phyloP scores from a whole-genome alignment of 2,888 invertebrate species.

The Tinea semifulvella region DNA sequence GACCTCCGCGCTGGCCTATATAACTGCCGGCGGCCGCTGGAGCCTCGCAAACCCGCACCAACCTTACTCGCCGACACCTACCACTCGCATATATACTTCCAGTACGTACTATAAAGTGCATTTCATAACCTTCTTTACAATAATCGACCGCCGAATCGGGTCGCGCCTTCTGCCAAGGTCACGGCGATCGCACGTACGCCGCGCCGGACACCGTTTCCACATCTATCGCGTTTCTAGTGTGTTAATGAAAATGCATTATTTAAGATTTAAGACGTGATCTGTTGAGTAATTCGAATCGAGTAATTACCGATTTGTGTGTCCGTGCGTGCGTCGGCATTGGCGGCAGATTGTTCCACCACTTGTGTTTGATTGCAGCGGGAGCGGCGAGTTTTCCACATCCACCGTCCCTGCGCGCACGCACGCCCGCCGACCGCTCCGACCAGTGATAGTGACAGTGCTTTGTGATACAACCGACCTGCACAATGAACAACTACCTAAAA shows the following conservation, averaged over 20 bases:
- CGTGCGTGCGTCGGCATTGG: conserved; percentile 11
- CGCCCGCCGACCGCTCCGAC: background rate
- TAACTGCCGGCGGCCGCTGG: background rate
- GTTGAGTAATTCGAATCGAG: conserved; percentile 9
- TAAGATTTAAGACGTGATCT: conserved; percentile 10
- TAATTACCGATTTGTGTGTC: conserved; percentile 5
- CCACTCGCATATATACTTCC: background rate
- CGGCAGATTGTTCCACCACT: conserved; percentile 7
- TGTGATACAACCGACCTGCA: conserved; percentile 1
- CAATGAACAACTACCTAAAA: conserved; percentile 1
- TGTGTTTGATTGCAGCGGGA: conserved; percentile 13
- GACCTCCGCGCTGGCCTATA: conserved; percentile 12
- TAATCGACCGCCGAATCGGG: conserved; percentile 8
- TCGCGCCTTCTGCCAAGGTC: conserved; percentile 12
- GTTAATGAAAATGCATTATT: conserved; percentile 5
- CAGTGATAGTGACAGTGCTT: conserved; percentile 13
- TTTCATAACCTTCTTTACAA: conserved; percentile 7
- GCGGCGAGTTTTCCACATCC: conserved; percentile 10
- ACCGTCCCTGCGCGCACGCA: conserved; percentile 12
- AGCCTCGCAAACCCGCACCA: conserved; percentile 11
- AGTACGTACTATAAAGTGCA: conserved; percentile 13
- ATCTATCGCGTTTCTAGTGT: conserved; percentile 8
- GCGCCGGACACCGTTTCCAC: conserved; percentile 10
- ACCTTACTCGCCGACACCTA: conserved; percentile 7
- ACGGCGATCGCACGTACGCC: conserved; percentile 12